Base-by-base conservation (phyloP, 2,888 invertebrate species). In the Tipula lateralis region DNA sequence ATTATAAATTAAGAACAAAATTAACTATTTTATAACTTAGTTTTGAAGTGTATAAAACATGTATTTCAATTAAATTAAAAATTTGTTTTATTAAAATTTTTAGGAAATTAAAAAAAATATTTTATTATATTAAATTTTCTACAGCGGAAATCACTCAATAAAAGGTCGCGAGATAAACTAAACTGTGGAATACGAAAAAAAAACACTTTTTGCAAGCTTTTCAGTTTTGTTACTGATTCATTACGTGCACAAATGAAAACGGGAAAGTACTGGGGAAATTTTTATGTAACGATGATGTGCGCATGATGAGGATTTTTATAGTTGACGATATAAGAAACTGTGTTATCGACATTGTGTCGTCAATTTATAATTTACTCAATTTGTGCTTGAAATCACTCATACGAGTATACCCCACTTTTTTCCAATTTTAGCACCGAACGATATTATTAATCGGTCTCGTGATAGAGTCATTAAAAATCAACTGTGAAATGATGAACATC, bases 121-220 rank as follows among this genome's bases (percentile, higher is more conserved):
- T 44, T 44, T 44, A n/a, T 66, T 66, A 24, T 66, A 66, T 24
- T 24, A 66, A 66, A 66, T 24, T 12, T 66, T 24, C 66, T 24
- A 66, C 66, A 66, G 66, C 66, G 66, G 66, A 66, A 66, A 66
- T 66, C 66, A 66, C 66, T 66, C 66, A 66, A 66, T 66, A 66
- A 66, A 66, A 24, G 66, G 66, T 66, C 66, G 66, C 66, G 66
- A 66, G 66, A 66, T 66, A 66, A 66, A 66, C 66, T 66, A 66
- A 66, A 66, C 66, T 66, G 66, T 66, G n/a, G 66, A 66, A 66
- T 66, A 66, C 66, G 24, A 66, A 16, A 50, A 50, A 50, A 66
- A 66, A 66, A 24, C 66, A 66, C 66, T 66, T 66, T 66, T 66
- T 24, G 66, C 66, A 66, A 66, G 66, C 19, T 66, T 66, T 66